These are phyloP conservation scores for Mionectes olivaceus DNA, from an alignment of 2,797 vertebrate species.

Conservation along the genomic window DNA sequence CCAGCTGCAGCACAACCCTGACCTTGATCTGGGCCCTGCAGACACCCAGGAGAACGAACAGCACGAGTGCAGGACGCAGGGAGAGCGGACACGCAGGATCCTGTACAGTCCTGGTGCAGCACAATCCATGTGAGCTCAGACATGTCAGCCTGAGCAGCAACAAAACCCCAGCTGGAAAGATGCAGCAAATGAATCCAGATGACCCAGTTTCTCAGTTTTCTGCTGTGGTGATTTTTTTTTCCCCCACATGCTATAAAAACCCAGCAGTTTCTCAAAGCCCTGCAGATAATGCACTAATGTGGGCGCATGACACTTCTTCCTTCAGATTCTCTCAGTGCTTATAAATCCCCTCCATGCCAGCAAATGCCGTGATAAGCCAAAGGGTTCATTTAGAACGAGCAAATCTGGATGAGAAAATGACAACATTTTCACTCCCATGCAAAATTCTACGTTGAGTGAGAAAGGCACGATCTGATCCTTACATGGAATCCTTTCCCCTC, in stretches of 20 bases:
- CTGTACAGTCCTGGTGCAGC: neutral
- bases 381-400: neutral
- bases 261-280: conserved; percentile 15
- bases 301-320: neutral
- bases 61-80: neutral
- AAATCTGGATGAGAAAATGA: neutral
- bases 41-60: neutral
- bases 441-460: neutral
- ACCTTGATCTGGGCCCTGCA: neutral
- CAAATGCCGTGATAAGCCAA: neutral
- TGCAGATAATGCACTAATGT: neutral
- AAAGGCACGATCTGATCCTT: neutral
- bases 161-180: conserved; percentile 55
- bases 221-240: neutral
- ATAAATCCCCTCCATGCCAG: neutral
- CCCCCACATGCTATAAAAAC: neutral
- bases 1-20: neutral
- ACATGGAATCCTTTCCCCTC: neutral
- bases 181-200: conserved; percentile 31
- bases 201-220: conserved; percentile 63
- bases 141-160: conserved; percentile 12
- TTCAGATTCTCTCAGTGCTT: neutral
- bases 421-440: neutral
- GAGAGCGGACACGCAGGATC: neutral
- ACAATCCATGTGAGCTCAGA: neutral